Percentiles rank a stretch among this genome's conserved stretches.
Conservation (phyloP, 1,140 invertebrate species). For the Dolichoris vasculosae region DNA sequence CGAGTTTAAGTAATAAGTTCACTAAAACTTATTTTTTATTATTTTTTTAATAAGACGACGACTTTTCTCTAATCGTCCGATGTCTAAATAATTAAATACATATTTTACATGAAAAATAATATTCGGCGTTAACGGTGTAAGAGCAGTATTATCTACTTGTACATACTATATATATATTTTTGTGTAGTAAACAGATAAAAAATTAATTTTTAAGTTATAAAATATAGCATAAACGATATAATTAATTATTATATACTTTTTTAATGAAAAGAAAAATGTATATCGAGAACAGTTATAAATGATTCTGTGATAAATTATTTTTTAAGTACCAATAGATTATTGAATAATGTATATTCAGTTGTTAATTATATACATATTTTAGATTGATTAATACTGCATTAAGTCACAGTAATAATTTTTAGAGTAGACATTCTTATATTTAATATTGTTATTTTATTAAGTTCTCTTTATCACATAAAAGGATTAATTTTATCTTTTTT, state of each 20-base stretch:
- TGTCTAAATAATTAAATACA: slow-evolving; percentile 44
- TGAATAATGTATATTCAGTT: slow-evolving; percentile 32
- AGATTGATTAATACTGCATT: slow-evolving; percentile 42
- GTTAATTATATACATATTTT: slow-evolving; percentile 28
- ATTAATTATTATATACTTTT: neutral
- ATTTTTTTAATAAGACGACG: slow-evolving; percentile 22
- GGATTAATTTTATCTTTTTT: slow-evolving; percentile 6
- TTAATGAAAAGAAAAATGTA: neutral
- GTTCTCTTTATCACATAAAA: neutral
- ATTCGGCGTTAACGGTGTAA: slow-evolving; percentile 42
- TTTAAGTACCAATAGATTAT: slow-evolving; percentile 10
- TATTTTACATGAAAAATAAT: slow-evolving; percentile 50
- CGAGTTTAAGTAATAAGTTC: slow-evolving; percentile 32
- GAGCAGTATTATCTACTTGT: slow-evolving; percentile 28
- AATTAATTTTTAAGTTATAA: neutral
- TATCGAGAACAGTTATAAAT: neutral
- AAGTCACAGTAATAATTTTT: slow-evolving; percentile 50
- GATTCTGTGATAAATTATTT: neutral
- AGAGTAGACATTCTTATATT: slow-evolving; percentile 10
- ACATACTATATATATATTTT: neutral
- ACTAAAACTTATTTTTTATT: slow-evolving; percentile 17
- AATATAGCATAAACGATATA: neutral
- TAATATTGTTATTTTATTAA: slow-evolving; percentile 37
- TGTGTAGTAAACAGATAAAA: neutral
- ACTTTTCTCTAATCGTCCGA: slow-evolving; percentile 41